A percentile compares a stretch with the other conserved stretches of the same genome.
Conservation (phyloP, 37 sponge, comb jelly and placozoan species). For the Axinella damicornis region DNA sequence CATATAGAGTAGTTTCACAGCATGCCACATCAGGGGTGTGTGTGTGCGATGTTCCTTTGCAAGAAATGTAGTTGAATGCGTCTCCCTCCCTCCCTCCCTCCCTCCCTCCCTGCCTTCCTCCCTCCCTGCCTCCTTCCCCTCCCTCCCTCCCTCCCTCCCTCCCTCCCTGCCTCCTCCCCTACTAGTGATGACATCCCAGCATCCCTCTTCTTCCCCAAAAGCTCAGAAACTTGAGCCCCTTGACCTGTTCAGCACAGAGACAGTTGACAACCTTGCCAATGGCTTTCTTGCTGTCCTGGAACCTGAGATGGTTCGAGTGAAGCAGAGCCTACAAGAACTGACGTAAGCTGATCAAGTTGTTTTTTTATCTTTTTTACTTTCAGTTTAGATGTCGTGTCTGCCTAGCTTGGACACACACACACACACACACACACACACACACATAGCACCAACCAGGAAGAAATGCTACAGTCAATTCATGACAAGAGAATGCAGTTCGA, state of each 20-base stretch:
- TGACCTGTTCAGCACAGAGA: conserved; percentile 26
- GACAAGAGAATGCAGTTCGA: conserved; percentile 51
- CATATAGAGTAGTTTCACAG: too few species aligned
- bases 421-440: background rate
- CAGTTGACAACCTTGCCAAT: conserved; percentile 26
- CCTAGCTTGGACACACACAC: too few species aligned
- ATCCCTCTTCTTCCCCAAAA: background rate
- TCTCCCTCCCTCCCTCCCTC: background rate
- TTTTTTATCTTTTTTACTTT: too few species aligned
- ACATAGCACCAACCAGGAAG: conserved; percentile 50
- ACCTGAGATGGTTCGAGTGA: conserved; percentile 53
- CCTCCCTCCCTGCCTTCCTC: background rate
- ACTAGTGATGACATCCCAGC: background rate
- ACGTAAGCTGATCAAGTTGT: conserved; percentile 19
- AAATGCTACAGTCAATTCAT: conserved; percentile 63
- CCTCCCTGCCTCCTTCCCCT: background rate
- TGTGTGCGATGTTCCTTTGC: too few species aligned
- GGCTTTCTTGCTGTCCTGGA: conserved; percentile 60
- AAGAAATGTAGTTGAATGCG: too few species aligned
- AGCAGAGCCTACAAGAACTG: conserved; percentile 58
- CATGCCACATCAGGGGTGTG: too few species aligned
- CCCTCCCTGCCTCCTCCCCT: background rate
- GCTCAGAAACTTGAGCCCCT: conserved; percentile 6
- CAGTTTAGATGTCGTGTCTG: too few species aligned
- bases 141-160: conserved; percentile 28